phyloP scores from a whole-genome alignment of 2,888 invertebrate genomes.

The Eupithecia dodoneata region DNA sequence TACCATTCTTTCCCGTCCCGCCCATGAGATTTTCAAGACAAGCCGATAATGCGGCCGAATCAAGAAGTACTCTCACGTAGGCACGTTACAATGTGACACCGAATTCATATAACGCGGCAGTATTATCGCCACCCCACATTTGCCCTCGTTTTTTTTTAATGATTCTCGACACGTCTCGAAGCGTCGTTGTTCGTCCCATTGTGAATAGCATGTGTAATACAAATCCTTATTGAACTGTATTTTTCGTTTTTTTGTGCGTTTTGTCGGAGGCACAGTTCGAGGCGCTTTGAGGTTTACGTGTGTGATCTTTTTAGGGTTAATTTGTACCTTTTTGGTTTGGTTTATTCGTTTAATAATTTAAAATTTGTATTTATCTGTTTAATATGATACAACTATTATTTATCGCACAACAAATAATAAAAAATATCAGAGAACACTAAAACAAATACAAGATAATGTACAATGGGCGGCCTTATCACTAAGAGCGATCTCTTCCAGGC shows the following conservation, averaged over 20 bases:
- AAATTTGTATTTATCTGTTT: not conserved
- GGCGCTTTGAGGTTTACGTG: slow-evolving; percentile 34
- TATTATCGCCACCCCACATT: slow-evolving; percentile 69
- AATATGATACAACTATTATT: no score
- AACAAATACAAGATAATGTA: no score
- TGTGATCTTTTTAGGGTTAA: slow-evolving; percentile 18
- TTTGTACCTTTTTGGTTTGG: not conserved
- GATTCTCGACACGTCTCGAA: slow-evolving; percentile 76
- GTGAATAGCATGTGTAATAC: slow-evolving; percentile 72
- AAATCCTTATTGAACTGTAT: slow-evolving; percentile 66
- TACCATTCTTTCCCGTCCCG: slow-evolving; percentile 55
- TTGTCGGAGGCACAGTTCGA: slow-evolving; percentile 52
- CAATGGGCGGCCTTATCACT: no score
- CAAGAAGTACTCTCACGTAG: slow-evolving; percentile 72
- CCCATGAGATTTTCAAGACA: slow-evolving; percentile 62
- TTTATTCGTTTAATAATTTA: not conserved
- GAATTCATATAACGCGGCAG: slow-evolving; percentile 67
- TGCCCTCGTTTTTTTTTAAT: slow-evolving; percentile 72
- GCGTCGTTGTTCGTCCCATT: slow-evolving; percentile 75
- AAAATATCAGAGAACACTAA: no score
- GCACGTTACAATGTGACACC: slow-evolving; percentile 68
- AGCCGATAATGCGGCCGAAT: slow-evolving; percentile 60
- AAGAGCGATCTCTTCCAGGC: no score
- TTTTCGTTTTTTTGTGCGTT: slow-evolving; percentile 57
- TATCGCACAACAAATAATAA: no score